Evolutionary conservation across 1,140 invertebrate genomes (phyloP).

Genomic region (Brachionus koreanus): DNA sequence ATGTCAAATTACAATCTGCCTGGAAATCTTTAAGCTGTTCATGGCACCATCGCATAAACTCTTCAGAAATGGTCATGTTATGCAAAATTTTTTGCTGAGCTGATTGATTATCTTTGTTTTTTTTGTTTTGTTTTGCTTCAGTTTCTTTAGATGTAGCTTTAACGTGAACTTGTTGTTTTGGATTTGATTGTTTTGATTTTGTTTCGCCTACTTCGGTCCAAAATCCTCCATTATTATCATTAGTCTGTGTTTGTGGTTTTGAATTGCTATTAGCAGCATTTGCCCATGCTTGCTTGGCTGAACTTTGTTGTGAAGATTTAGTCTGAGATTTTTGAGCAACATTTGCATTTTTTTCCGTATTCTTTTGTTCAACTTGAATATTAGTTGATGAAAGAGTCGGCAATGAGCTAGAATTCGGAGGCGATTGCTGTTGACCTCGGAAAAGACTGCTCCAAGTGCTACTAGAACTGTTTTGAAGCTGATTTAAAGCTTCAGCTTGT

Average conservation of each 20-base stretch:
- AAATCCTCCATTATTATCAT: neutral
- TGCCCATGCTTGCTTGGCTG: conserved; percentile 13
- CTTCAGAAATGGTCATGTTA: conserved; percentile 37
- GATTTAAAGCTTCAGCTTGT: neutral
- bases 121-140: conserved; percentile 12
- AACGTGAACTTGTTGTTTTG: neutral
- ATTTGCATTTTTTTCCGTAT: neutral
- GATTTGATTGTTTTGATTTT: too few species aligned
- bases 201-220: neutral
- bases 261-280: neutral
- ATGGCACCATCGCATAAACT: conserved; percentile 43
- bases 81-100: neutral
- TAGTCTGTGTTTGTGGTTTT: neutral
- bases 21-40: conserved; percentile 39
- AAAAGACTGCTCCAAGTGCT: conserved; percentile 39
- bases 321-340: neutral
- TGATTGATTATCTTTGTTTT: neutral
- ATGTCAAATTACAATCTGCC: conserved; percentile 2
- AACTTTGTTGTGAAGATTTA: neutral
- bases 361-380: conserved; percentile 40
- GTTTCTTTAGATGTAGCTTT: neutral
- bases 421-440: conserved; percentile 18
- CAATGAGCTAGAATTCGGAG: neutral
- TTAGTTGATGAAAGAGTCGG: neutral
- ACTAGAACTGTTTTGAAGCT: neutral